Conservation (phyloP, 1,140 invertebrate species). For the Brachionus asplanchnoidis region DNA sequence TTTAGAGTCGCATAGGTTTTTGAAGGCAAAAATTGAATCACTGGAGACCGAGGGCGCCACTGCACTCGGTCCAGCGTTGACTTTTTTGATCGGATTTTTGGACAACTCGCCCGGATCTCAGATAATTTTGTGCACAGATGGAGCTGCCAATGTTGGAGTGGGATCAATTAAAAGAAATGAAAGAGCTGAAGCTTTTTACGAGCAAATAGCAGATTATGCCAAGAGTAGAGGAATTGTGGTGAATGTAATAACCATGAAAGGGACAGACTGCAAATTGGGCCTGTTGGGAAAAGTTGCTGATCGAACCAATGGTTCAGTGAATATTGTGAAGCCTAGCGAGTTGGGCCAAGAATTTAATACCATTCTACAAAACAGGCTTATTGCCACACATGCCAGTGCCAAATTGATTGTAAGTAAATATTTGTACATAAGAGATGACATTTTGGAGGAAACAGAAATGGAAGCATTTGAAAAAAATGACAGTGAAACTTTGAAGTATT, state of each 20-base stretch:
- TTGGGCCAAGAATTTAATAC: background rate
- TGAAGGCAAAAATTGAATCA: slow-evolving; percentile 44
- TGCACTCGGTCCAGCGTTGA: slow-evolving; percentile 51
- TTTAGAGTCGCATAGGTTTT: slow-evolving; percentile 43
- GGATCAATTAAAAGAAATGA: slow-evolving; percentile 46
- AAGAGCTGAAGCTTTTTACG: slow-evolving; percentile 47
- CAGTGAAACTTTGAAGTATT: background rate
- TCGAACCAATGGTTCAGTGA: slow-evolving; percentile 53
- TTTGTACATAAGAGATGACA: slow-evolving; percentile 31
- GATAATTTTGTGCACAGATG: slow-evolving; percentile 56
- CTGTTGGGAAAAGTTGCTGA: slow-evolving; percentile 52
- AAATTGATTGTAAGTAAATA: slow-evolving; percentile 6
- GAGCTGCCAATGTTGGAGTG: slow-evolving; percentile 53
- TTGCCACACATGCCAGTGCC: background rate
- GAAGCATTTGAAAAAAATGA: background rate
- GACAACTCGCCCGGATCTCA: slow-evolving; percentile 50
- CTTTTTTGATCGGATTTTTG: slow-evolving; percentile 49
- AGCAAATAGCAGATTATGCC: slow-evolving; percentile 46
- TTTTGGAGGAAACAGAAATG: background rate
- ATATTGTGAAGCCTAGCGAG: slow-evolving; percentile 26
- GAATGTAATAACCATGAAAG: slow-evolving; percentile 53
- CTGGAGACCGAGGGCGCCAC: slow-evolving; percentile 47
- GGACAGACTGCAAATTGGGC: slow-evolving; percentile 52
- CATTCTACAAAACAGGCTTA: background rate
- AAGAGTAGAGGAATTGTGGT: slow-evolving; percentile 49